These are phyloP conservation scores for Macropis europaea DNA, from an alignment of 2,888 invertebrate species.

Conservation along the genomic window DNA sequence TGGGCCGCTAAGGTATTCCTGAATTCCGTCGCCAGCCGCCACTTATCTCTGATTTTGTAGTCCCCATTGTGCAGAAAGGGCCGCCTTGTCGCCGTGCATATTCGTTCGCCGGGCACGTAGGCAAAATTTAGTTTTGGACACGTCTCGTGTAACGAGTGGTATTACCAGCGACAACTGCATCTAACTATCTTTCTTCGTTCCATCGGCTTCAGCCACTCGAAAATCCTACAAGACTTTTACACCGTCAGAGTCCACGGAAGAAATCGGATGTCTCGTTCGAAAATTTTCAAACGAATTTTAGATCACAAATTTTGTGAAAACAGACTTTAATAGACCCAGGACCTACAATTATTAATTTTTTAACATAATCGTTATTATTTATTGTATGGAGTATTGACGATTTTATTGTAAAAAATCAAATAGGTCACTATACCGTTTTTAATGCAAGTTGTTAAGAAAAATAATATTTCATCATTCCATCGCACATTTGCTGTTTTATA, in stretches of 20 bases:
- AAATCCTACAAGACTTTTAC: background rate
- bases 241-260: background rate
- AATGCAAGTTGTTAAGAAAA: no score
- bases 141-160: conserved; percentile 48
- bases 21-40: conserved; percentile 60
- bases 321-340: no score
- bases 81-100: conserved; percentile 45
- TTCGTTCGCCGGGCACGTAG: conserved; percentile 61
- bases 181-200: conserved; percentile 25
- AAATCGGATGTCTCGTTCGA: background rate
- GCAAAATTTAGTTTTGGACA: conserved; percentile 63
- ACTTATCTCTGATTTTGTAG: conserved; percentile 71
- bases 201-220: background rate
- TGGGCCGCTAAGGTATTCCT: conserved; percentile 55
- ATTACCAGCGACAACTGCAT: conserved; percentile 29
- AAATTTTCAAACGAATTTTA: background rate
- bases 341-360: no score
- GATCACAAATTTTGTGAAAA: background rate
- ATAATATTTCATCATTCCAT: no score
- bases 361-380: no score
- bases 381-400: no score
- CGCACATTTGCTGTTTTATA: no score
- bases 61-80: conserved; percentile 60
- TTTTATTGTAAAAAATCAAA: no score
- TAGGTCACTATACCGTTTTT: no score